Base-by-base conservation (phyloP, 2,797 vertebrate genomes). In the Thunnus albacares region DNA sequence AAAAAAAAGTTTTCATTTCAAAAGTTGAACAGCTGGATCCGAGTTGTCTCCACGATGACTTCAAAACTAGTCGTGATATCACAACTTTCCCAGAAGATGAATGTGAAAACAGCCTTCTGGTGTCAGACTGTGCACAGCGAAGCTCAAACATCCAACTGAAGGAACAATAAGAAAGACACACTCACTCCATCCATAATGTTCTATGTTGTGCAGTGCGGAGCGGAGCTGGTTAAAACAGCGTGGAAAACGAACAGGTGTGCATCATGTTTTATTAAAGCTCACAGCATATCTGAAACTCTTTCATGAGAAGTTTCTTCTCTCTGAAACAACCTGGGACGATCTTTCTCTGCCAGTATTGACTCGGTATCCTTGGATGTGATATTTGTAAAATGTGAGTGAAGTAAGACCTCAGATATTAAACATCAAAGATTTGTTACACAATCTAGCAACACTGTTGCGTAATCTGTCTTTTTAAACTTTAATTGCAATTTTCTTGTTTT, bases 291-390 rank as follows among this genome's bases (percentile, higher is more conserved):
- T 53, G 30, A 59, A 59, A 73, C 62, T 64, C 62, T 80, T 74
- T 84, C 28, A 84, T 35, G 41, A 51, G 24, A 71, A 55, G 52
- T 82, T 87, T 77, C 75, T 75, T 84, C 47, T 64, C 55, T 55
- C 41, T 0, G 4, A 47, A 33, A 52, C 71, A 55, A 71, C 58
- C 17, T 1, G 45, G 55, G 22, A 79, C 11, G 2, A 45, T 62
- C n/a, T 26, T 17, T 58, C 20, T 77, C 33, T 47, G n/a, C 49
- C 61, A n/a, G 51, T 64, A 71, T 57, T 33, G 70, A 65, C 38
- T 71, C 68, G 51, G 13, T 57, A 30, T 45, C 65, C 45, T 71
- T 49, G 22, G 59, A 64, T 24, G 47, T 47, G 45, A 65, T 51
- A 28, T 74, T 85, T 24, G 24, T 24, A 75, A 73, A n/a, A 41